Conservation (phyloP, 2,113 vertebrate species). For the Potamarius usumacintae region DNA sequence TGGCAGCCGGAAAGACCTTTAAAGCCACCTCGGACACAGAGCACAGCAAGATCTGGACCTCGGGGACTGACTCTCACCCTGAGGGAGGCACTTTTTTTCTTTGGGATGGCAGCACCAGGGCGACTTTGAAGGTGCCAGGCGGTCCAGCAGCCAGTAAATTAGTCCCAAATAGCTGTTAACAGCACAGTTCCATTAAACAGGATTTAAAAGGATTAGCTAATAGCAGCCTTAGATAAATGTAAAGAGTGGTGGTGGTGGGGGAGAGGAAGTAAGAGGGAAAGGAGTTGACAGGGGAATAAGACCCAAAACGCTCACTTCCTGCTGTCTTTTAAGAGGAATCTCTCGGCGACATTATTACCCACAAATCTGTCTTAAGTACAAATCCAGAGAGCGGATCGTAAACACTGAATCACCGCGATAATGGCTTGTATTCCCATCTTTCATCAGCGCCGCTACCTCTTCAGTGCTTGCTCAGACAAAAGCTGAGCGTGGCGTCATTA, state of each 20-base stretch:
- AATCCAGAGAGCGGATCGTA: neutral
- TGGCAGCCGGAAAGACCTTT: slow-evolving; percentile 41
- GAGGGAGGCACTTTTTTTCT: slow-evolving; percentile 5
- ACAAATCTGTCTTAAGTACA: neutral
- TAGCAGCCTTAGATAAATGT: slow-evolving; percentile 63
- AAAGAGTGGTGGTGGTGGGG: neutral
- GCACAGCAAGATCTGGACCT: slow-evolving; percentile 12
- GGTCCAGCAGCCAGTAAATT: slow-evolving; percentile 56
- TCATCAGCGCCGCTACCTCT: neutral
- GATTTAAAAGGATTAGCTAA: slow-evolving; percentile 78
- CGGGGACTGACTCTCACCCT: neutral
- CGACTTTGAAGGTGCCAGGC: slow-evolving; percentile 52
- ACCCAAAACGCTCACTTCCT: slow-evolving; percentile 19
- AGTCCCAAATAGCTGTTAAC: slow-evolving; percentile 76
- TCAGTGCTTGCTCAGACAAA: neutral
- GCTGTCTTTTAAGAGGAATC: slow-evolving; percentile 1
- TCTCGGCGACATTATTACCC: neutral
- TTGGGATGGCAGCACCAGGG: neutral
- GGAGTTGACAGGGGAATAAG: slow-evolving; percentile 29
- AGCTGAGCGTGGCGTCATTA: slow-evolving; percentile 14
- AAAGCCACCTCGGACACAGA: slow-evolving; percentile 31
- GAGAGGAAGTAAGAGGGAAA: slow-evolving; percentile 5
- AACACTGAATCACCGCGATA: neutral
- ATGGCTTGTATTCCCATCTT: slow-evolving; percentile 18
- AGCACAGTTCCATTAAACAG: slow-evolving; percentile 75